A percentile compares a stretch with the other conserved stretches of the same genome.
Evolutionary conservation across 2,113 vertebrate species (phyloP).

Genomic region (Ailurus styani): DNA sequence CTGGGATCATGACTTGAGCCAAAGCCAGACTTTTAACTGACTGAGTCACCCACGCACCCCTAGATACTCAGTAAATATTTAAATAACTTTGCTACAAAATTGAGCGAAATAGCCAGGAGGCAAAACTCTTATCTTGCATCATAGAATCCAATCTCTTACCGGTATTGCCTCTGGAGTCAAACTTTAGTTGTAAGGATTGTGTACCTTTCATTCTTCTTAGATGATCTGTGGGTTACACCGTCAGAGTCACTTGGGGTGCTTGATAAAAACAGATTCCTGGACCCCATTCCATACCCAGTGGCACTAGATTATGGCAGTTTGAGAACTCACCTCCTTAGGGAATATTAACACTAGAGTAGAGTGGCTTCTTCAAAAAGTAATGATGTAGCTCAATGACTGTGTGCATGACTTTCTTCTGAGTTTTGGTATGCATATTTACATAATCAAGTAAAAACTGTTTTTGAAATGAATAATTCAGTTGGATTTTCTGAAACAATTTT

Average conservation of each 20-base stretch:
- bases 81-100: neutral
- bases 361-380: neutral
- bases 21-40: neutral
- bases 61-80: neutral
- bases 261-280: neutral
- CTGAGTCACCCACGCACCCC: neutral
- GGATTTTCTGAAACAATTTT: conserved; percentile 13
- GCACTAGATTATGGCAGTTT: neutral
- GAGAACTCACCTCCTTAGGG: neutral
- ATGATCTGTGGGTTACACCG: neutral
- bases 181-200: neutral
- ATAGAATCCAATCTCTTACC: neutral
- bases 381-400: neutral
- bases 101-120: neutral
- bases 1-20: neutral
- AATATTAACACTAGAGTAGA: neutral
- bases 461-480: conserved; percentile 13
- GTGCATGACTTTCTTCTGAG: neutral
- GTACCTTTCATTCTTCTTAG: neutral
- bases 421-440: neutral
- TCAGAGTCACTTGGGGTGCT: neutral
- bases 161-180: neutral
- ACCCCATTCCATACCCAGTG: neutral
- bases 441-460: neutral
- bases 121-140: neutral